phyloP scores from a whole-genome alignment of 2,888 invertebrate species.

The Epirrhoe alternata region DNA sequence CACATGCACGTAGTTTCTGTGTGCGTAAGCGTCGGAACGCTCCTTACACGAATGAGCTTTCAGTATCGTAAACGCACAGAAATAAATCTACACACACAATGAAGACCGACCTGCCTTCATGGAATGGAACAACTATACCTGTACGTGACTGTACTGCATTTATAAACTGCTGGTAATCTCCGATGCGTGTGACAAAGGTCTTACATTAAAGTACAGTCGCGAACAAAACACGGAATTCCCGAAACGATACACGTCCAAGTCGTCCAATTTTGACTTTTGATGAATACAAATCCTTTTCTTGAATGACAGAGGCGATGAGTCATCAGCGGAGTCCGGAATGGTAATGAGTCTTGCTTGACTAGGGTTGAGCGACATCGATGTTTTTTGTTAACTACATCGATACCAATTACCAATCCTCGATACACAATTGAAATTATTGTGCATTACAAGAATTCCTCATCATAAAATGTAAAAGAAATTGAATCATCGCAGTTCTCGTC shows the following conservation, averaged over 20 bases:
- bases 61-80: too few relatives aligned
- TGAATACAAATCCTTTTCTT: slow-evolving; percentile 60
- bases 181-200: slow-evolving; percentile 63
- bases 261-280: slow-evolving; percentile 44
- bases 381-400: neutral
- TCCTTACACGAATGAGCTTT: too few relatives aligned
- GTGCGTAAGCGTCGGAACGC: too few relatives aligned
- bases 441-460: too few relatives aligned
- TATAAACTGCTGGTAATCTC: slow-evolving; percentile 55
- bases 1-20: too few relatives aligned
- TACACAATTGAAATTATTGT: too few relatives aligned
- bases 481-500: neutral
- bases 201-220: slow-evolving; percentile 61
- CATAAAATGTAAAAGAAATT: too few relatives aligned
- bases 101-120: too few relatives aligned
- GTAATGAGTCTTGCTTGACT: slow-evolving; percentile 30
- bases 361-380: neutral
- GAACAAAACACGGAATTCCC: slow-evolving; percentile 64
- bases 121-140: neutral
- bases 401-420: too few relatives aligned
- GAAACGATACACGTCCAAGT: slow-evolving; percentile 53
- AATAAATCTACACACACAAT: too few relatives aligned
- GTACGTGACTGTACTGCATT: slow-evolving; percentile 72
- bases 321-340: slow-evolving; percentile 30
- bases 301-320: slow-evolving; percentile 34